These are phyloP conservation scores for Sylvicola cinctus DNA, from an alignment of 2,888 invertebrate species.

Conservation along the genomic window DNA sequence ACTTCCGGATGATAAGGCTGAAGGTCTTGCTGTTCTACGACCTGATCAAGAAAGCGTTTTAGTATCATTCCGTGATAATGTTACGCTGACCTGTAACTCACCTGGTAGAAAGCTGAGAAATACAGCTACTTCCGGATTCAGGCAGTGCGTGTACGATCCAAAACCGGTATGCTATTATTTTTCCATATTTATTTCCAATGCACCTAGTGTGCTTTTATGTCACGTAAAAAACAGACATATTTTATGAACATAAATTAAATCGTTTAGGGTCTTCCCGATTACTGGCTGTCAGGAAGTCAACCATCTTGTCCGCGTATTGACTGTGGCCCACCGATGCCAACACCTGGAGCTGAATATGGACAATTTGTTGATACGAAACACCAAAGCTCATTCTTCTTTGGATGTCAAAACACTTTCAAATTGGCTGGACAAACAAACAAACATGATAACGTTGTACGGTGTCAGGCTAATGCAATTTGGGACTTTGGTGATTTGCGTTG, in stretches of 20 bases:
- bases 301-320: slow-evolving; percentile 77
- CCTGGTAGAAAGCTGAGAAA: slow-evolving; percentile 58
- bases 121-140: slow-evolving; percentile 64
- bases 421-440: slow-evolving; percentile 79
- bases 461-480: slow-evolving; percentile 86
- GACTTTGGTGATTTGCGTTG: slow-evolving; percentile 74
- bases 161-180: slow-evolving; percentile 36
- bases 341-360: slow-evolving; percentile 87
- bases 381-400: slow-evolving; percentile 87
- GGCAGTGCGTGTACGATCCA: slow-evolving; percentile 92
- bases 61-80: slow-evolving; percentile 77
- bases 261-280: slow-evolving; percentile 57
- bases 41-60: slow-evolving; percentile 65
- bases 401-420: slow-evolving; percentile 89
- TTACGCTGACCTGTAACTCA: slow-evolving; percentile 61
- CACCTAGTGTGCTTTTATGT: too few species aligned
- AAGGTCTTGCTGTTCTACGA: slow-evolving; percentile 59
- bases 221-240: too few species aligned
- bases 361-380: slow-evolving; percentile 71
- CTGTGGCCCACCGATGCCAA: slow-evolving; percentile 78
- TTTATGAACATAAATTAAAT: too few species aligned
- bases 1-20: slow-evolving; percentile 70
- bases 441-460: slow-evolving; percentile 80
- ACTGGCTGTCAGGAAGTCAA: slow-evolving; percentile 71
- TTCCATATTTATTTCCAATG: too few species aligned